Conservation (phyloP, 2,113 vertebrate species). For the Oceanodroma tethys region DNA sequence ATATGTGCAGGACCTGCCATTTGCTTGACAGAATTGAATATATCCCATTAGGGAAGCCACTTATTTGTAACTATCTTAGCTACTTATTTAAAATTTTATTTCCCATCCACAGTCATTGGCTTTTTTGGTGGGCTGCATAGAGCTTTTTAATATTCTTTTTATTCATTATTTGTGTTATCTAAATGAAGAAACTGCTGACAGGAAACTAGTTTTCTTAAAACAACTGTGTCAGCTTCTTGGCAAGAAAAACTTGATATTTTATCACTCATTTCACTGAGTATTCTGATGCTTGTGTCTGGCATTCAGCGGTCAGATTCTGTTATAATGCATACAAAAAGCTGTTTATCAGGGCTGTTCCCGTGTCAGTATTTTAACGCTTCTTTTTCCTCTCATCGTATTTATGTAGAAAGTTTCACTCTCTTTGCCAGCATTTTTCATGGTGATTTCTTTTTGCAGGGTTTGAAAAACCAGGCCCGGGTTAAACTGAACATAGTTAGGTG, state of each 20-base stretch:
- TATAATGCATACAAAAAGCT: not conserved
- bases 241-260: not conserved
- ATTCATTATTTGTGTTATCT: not conserved
- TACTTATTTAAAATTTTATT: not conserved
- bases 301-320: not conserved
- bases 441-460: slow-evolving; percentile 75
- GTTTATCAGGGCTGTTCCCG: not conserved
- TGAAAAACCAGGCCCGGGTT: slow-evolving; percentile 91
- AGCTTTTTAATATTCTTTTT: not conserved
- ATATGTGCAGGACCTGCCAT: not conserved
- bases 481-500: slow-evolving; percentile 95
- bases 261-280: not conserved
- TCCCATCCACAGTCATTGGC: not conserved
- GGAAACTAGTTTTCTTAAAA: not conserved
- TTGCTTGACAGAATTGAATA: not conserved
- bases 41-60: not conserved
- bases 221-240: not conserved
- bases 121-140: not conserved
- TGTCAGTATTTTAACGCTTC: not conserved
- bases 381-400: accelerated
- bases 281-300: not conserved
- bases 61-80: not conserved
- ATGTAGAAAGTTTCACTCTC: not conserved
- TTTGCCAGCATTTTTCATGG: not conserved
- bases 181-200: not conserved